A percentile compares a stretch with the other conserved stretches of the same genome.
Evolutionary conservation across 2,113 vertebrate species (phyloP).

Genomic region (Rhinoptilus africanus): DNA sequence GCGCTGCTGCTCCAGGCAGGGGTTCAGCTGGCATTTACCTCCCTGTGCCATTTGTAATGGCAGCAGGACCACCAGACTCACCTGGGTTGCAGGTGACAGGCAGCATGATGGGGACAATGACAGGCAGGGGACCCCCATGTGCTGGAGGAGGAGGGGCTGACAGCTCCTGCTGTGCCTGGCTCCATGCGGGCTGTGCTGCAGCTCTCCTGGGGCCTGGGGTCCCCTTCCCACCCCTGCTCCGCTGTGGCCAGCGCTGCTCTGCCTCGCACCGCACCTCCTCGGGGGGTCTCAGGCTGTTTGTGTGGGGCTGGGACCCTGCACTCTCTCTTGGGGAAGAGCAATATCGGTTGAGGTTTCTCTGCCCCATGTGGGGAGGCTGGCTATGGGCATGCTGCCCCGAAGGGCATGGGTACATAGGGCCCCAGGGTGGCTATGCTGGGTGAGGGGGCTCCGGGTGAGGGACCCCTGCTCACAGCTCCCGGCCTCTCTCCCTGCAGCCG

Average conservation of each 20-base stretch:
- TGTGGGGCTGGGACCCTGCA: background rate
- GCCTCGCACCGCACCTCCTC: fast-evolving
- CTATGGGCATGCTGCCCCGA: fast-evolving
- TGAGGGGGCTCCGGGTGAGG: background rate
- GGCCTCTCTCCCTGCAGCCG: background rate
- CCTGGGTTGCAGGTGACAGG: background rate
- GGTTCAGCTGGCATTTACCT: background rate
- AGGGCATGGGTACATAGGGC: background rate
- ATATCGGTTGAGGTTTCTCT: too few relatives aligned
- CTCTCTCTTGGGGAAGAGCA: fast-evolving
- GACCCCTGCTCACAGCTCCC: fast-evolving
- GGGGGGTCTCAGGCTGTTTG: fast-evolving
- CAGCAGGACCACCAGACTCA: fast-evolving
- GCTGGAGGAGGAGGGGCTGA: background rate
- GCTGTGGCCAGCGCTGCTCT: background rate
- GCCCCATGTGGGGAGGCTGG: fast-evolving
- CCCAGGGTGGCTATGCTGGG: background rate
- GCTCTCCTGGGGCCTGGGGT: background rate
- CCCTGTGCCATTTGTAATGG: fast-evolving
- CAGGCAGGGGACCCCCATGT: background rate
- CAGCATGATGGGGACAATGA: background rate
- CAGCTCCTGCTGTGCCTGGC: background rate
- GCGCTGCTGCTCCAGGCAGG: background rate
- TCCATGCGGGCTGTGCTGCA: fast-evolving
- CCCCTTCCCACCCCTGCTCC: background rate